Evolutionary conservation across 2,797 vertebrate species (phyloP), one percentile per base, ranked within the genome.

Genomic region (Gastrophryne carolinensis): DNA sequence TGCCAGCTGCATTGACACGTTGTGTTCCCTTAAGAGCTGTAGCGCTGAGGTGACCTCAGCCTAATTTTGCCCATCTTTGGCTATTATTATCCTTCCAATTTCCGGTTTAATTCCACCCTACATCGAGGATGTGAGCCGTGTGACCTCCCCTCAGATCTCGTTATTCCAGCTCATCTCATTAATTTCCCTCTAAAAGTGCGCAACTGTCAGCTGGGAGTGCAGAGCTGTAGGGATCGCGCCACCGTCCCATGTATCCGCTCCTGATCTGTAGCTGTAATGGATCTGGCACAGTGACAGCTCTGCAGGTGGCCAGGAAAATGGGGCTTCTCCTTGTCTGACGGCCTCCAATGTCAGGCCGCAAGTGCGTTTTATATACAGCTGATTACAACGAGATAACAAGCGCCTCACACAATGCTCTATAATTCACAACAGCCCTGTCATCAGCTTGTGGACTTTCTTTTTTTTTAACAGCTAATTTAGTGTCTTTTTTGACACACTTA

Each of bases 381-480:
- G 60, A 67, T 74, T 73, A 3, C 26, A 10, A 21, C 12, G 29
- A 56, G 27, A 57, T 30, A 32, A n/a, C 4, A 41, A 30, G 35
- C 47, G 24, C 13, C 12, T 6, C 13, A 17, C 23, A 47, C 52
- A 54, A 63, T 29, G 12, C 34, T 32, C 3, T 13, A 19, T 60
- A 32, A 61, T 62, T 63, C 53, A 19, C 32, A n/a, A 68, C 24
- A n/a, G n/a, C n/a, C n/a, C n/a, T n/a, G n/a, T n/a, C n/a, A n/a
- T n/a, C n/a, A n/a, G n/a, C n/a, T n/a, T n/a, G n/a, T n/a, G n/a
- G n/a, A n/a, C n/a, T n/a, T n/a, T n/a, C n/a, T n/a, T n/a, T n/a
- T n/a, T n/a, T n/a, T n/a, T n/a, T n/a, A n/a, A 24, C 34, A 54
- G 35, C 61, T 71, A 19, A 70, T 71, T 64, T 64, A 27, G 44